A percentile compares a stretch with the other conserved stretches of the same genome.
These are phyloP conservation scores for Erynnis tages DNA, from an alignment of 2,888 invertebrate genomes.

Conservation along the genomic window DNA sequence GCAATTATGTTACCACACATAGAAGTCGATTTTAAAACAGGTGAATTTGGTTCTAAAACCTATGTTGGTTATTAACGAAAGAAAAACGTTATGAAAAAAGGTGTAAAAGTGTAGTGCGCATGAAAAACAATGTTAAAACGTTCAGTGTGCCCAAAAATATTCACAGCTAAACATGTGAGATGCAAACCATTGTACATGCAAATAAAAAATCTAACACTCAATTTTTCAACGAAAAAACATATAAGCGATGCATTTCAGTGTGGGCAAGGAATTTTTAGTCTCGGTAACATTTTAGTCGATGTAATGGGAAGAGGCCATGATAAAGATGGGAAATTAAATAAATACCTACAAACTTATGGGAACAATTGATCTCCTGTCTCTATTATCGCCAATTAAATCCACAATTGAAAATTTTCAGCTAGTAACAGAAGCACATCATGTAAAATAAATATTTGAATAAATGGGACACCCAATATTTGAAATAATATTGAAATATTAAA, in stretches of 20 bases:
- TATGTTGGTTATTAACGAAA: no score
- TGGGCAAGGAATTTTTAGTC: conserved; percentile 49
- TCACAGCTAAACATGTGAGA: conserved; percentile 59
- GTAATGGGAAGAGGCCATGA: conserved; percentile 75
- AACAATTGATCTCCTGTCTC: conserved; percentile 46
- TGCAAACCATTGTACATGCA: conserved; percentile 79
- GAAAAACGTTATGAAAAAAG: no score
- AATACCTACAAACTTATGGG: conserved; percentile 59
- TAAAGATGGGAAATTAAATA: conserved; percentile 63
- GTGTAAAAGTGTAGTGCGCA: no score
- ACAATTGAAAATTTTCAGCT: conserved; percentile 48
- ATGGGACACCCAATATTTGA: conserved; percentile 29
- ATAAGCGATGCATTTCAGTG: conserved; percentile 69
- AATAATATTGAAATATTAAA: neutral
- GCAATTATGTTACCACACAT: no score
- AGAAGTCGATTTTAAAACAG: no score
- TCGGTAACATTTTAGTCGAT: conserved; percentile 41
- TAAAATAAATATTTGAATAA: conserved; percentile 4
- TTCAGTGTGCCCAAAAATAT: conserved; percentile 35
- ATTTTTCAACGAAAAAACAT: conserved; percentile 41
- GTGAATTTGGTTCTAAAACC: no score
- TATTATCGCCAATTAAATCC: conserved; percentile 52
- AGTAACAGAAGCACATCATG: conserved; percentile 50
- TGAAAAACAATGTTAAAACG: neutral
- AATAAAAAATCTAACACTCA: conserved; percentile 63